Evolutionary conservation across 1,140 invertebrate species (phyloP).

Genomic region (Notospermus geniculatus): DNA sequence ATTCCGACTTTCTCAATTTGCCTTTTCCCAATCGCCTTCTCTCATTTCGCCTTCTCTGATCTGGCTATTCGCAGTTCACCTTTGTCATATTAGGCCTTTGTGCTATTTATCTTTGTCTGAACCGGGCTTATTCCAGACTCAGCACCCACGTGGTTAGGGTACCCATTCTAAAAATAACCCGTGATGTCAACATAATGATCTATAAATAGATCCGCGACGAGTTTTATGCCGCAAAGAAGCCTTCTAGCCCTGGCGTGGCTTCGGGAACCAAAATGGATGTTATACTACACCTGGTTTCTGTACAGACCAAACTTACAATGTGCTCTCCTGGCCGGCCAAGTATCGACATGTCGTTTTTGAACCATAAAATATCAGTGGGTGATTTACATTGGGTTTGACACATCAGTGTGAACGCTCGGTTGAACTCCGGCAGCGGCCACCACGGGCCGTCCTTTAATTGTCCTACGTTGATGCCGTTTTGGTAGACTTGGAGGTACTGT

Average conservation of each 20-base stretch:
- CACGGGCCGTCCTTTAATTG: not conserved
- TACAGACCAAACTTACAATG: not conserved
- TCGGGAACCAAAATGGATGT: not conserved
- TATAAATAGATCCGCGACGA: too few relatives aligned
- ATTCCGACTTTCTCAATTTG: too few relatives aligned
- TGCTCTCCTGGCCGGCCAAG: not conserved
- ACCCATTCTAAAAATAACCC: not conserved
- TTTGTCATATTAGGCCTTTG: too few relatives aligned
- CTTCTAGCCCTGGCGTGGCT: not conserved
- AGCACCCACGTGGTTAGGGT: not conserved
- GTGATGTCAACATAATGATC: too few relatives aligned
- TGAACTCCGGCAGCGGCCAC: not conserved
- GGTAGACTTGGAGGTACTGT: conserved; percentile 6
- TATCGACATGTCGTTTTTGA: not conserved
- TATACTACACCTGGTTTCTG: not conserved
- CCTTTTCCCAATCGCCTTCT: too few relatives aligned
- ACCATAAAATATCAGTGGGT: not conserved
- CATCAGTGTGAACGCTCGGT: conserved; percentile 9
- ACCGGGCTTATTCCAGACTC: too few relatives aligned
- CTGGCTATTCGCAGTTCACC: too few relatives aligned
- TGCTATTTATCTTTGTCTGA: too few relatives aligned
- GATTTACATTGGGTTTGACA: conserved; percentile 6
- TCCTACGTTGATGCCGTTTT: conserved; percentile 8
- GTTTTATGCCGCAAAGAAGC: not conserved
- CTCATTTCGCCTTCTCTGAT: too few relatives aligned